These are phyloP conservation scores for Osmoderma eremita DNA, from an alignment of 2,888 invertebrate genomes.

Conservation along the genomic window DNA sequence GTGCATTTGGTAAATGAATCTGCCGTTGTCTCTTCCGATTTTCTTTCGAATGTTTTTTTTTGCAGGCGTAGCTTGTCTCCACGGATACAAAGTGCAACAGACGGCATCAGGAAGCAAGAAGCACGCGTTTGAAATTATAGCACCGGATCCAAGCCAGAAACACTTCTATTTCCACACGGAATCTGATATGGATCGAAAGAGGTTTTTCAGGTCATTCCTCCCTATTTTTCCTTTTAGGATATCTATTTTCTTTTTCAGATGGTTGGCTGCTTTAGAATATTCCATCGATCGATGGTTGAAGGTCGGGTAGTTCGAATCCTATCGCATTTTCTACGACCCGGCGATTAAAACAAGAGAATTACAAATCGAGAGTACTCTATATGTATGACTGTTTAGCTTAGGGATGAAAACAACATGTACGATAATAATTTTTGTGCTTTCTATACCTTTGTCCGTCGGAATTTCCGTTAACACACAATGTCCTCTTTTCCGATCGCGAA, in stretches of 20 bases:
- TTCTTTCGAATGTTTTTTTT: neutral
- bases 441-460: slow-evolving; percentile 2
- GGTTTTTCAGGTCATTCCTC: slow-evolving; percentile 67
- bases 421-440: slow-evolving; percentile 36
- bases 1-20: slow-evolving; percentile 80
- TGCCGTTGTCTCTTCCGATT: neutral
- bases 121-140: slow-evolving; percentile 90
- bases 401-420: slow-evolving; percentile 27
- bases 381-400: slow-evolving; percentile 40
- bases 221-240: neutral
- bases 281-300: slow-evolving; percentile 95
- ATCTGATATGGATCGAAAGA: slow-evolving; percentile 93
- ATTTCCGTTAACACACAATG: neutral
- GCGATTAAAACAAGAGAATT: slow-evolving; percentile 21
- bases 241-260: slow-evolving; percentile 69
- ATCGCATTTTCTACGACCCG: neutral
- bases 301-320: slow-evolving; percentile 67
- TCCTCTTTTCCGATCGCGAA: neutral
- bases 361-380: slow-evolving; percentile 25
- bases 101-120: slow-evolving; percentile 87
- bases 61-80: slow-evolving; percentile 89
- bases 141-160: slow-evolving; percentile 86
- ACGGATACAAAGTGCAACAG: slow-evolving; percentile 91
- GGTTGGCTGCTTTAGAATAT: slow-evolving; percentile 93
- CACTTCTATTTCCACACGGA: slow-evolving; percentile 94